Evolutionary conservation across 2,797 vertebrate genomes (phyloP).

Genomic region (Pogoniulus pusillus): DNA sequence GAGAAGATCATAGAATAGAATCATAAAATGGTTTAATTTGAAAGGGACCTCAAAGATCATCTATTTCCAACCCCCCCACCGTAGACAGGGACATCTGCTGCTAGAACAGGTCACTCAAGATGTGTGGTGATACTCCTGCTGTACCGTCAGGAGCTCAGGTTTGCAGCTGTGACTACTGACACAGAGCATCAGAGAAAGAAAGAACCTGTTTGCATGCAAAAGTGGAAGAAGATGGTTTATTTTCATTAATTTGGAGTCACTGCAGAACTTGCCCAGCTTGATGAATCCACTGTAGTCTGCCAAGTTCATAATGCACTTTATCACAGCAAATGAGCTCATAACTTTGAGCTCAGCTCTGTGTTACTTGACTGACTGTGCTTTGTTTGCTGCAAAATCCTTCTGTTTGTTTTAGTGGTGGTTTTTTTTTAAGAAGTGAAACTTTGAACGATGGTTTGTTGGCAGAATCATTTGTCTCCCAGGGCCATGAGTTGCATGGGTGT

Average conservation of each 20-base stretch:
- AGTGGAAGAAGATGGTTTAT: slow-evolving; percentile 12
- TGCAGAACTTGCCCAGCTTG: slow-evolving; percentile 1
- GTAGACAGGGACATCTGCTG: too few relatives aligned
- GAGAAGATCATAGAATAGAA: not conserved
- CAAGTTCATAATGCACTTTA: not conserved
- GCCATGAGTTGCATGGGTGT: not conserved
- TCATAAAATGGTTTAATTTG: too few relatives aligned
- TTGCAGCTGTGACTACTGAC: slow-evolving; percentile 24
- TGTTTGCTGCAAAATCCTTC: not conserved
- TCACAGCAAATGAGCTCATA: slow-evolving; percentile 43
- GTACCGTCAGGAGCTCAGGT: slow-evolving; percentile 26
- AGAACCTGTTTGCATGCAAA: not conserved
- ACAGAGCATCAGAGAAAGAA: not conserved
- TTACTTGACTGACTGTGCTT: slow-evolving; percentile 19
- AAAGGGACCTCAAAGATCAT: too few relatives aligned
- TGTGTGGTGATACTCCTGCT: not conserved
- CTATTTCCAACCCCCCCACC: too few relatives aligned
- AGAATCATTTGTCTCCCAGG: slow-evolving; percentile 49
- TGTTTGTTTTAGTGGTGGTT: slow-evolving; percentile 7
- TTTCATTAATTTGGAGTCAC: slow-evolving; percentile 34
- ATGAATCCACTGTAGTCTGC: not conserved
- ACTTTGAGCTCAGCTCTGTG: slow-evolving; percentile 25
- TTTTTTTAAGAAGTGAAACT: slow-evolving; percentile 29
- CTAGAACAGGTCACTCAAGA: too few relatives aligned
- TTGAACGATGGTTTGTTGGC: not conserved